Base-by-base conservation (phyloP, 2,797 vertebrate genomes). In the Helicolenus hilgendorfi region DNA sequence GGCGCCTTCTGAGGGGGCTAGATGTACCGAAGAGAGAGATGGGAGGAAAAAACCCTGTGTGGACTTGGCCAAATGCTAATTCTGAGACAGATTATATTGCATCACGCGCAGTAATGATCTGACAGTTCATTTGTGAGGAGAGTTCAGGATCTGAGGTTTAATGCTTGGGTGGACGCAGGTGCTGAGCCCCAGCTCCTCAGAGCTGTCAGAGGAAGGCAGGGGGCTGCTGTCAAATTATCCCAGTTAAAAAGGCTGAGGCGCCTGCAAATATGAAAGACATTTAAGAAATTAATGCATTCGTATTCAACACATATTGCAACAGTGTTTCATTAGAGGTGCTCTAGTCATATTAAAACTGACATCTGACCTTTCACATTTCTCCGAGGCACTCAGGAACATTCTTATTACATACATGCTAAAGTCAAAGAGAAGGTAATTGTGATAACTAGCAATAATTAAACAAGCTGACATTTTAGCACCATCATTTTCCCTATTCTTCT, bases 61-160 rank as follows among this genome's bases (percentile, higher is more conserved):
- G 97, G 98, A 98, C 97, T 97, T 94, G 94, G 98, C 97, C 98
- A 97, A 98, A 98, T 98, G 99, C 98, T 98, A 98, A 98, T 99
- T 99, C 98, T 96, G 96, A 99, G 98, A 99, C 98, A 99, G 99
- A 99, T 99, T 98, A 99, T 99, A 98, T 98, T 98, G 98, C 98
- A 99, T 99, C 99, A 99, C 98, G 98, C 94, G 89, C 98, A 96
- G 98, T 99, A 99, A 99, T 99, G 98, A 99, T 99, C 98, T 99
- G 99, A 99, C 99, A 99, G 98, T 99, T 99, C 98, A 98, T 98
- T 99, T 99, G 98, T 98, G 99, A 98, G 97, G 94, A 97, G 98
- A 98, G 98, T 98, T 98, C 98, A 98, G 95, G 97, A 98, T 98
- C 98, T 98, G 98, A 98, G 98, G 97, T 98, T 98, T 98, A 98